A percentile compares a stretch with the other conserved stretches of the same genome.
Conservation (phyloP, 1,140 invertebrate species). For the Parapsyche elsis region DNA sequence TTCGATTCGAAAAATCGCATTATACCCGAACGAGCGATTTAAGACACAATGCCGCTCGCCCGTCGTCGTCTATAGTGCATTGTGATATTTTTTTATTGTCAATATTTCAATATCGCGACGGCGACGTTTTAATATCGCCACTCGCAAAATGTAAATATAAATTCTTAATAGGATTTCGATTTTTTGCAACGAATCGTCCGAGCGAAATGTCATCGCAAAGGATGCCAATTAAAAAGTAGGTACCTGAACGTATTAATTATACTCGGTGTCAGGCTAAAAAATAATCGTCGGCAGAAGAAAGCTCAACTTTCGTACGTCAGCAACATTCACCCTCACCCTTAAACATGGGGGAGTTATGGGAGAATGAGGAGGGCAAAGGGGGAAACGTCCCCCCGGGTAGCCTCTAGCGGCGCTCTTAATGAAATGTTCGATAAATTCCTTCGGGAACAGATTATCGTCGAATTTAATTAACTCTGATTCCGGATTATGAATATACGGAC, state of each 20-base stretch:
- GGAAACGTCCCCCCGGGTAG: constrained; percentile 30
- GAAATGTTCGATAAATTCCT: constrained; percentile 47
- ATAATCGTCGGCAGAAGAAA: constrained; percentile 27
- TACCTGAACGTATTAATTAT: constrained; percentile 31
- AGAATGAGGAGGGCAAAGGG: not conserved
- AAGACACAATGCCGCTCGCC: no score
- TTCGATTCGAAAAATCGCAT: constrained; percentile 11
- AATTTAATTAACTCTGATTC: constrained; percentile 48
- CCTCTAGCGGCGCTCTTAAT: constrained; percentile 41
- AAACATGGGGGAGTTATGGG: no score
- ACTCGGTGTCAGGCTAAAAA: constrained; percentile 27
- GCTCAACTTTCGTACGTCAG: constrained; percentile 30
- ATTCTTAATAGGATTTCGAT: no score
- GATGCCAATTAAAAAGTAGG: no score
- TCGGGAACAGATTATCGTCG: constrained; percentile 45
- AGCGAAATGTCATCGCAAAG: no score
- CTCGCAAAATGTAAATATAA: no score
- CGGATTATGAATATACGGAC: constrained; percentile 44
- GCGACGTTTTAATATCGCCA: no score
- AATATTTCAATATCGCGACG: no score
- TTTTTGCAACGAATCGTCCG: no score
- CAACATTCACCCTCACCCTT: constrained; percentile 33
- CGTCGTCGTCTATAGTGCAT: no score
- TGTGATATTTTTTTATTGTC: no score
- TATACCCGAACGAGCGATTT: not conserved